phyloP scores from a whole-genome alignment of 2,797 vertebrate species.

The Bradypodion pumilum region DNA sequence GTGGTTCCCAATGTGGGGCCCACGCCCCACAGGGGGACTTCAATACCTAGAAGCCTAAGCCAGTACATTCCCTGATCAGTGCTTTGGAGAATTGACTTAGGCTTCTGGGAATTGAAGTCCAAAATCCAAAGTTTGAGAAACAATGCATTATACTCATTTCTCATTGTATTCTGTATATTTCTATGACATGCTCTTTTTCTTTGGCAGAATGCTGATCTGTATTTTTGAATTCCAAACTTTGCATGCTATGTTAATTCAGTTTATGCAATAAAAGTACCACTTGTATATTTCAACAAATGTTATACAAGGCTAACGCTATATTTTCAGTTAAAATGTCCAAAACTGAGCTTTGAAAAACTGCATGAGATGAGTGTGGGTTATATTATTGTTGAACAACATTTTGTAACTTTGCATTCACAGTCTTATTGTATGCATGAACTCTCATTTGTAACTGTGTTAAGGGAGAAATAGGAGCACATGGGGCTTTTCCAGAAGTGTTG shows the following conservation, averaged over 20 bases:
- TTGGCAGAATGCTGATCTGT: background rate
- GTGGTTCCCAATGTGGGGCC: too few relatives aligned
- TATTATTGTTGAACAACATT: background rate
- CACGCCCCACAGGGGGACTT: too few relatives aligned
- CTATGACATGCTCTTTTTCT: background rate
- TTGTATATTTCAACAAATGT: conserved; percentile 14
- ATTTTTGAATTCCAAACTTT: conserved; percentile 5
- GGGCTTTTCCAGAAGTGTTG: background rate
- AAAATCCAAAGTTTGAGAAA: too few relatives aligned
- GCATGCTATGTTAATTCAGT: background rate
- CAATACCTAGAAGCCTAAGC: too few relatives aligned
- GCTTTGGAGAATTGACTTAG: too few relatives aligned
- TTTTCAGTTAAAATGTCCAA: background rate
- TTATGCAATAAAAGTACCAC: background rate
- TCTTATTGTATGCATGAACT: background rate
- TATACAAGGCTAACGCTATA: background rate
- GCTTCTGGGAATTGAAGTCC: too few relatives aligned
- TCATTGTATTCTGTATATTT: background rate
- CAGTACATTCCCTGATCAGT: too few relatives aligned
- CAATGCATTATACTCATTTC: conserved; percentile 23
- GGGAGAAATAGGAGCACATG: background rate
- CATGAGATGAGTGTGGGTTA: background rate
- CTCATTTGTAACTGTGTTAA: background rate
- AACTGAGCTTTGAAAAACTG: background rate
- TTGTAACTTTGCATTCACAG: background rate